Conservation (phyloP, 1,140 invertebrate species). For the Zaprionus camerounensis region DNA sequence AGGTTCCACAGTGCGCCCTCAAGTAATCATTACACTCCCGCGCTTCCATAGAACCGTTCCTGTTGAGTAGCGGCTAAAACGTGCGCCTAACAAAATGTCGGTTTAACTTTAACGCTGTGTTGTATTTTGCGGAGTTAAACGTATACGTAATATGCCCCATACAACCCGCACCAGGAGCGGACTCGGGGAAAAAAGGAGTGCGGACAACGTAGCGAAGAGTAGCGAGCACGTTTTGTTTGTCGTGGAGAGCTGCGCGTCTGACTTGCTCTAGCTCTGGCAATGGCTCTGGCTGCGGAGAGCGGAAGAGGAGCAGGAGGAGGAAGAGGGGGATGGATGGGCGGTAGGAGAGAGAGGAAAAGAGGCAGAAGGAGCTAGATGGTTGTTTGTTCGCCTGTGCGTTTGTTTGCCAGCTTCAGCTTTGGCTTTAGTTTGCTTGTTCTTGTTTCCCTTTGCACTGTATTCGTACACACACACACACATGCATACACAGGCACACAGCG, state of each 20-base stretch:
- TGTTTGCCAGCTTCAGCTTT: conserved; percentile 49
- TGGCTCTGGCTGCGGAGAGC: conserved; percentile 9
- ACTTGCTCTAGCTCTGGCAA: conserved; percentile 49
- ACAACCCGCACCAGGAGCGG: too few relatives aligned
- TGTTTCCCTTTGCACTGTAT: conserved; percentile 59
- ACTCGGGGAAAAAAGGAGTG: too few relatives aligned
- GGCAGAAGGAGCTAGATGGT: neutral
- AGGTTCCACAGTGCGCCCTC: neutral
- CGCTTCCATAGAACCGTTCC: conserved; percentile 7
- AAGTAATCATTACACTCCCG: neutral
- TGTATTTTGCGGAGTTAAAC: conserved; percentile 49
- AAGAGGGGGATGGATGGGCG: neutral
- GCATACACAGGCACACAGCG: conserved; percentile 15
- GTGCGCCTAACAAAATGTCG: conserved; percentile 70
- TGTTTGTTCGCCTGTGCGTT: conserved; percentile 39
- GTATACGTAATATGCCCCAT: conserved; percentile 64
- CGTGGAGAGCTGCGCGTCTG: conserved; percentile 52
- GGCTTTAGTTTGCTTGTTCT: conserved; percentile 56
- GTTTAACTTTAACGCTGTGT: conserved; percentile 66
- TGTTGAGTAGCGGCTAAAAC: conserved; percentile 45
- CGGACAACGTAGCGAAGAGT: neutral
- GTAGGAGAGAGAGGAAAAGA: neutral
- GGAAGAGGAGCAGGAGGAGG: neutral
- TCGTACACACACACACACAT: conserved; percentile 44
- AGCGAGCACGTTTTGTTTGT: conserved; percentile 33